phyloP scores from a whole-genome alignment of 2,113 vertebrate species.

The Lagopus muta region DNA sequence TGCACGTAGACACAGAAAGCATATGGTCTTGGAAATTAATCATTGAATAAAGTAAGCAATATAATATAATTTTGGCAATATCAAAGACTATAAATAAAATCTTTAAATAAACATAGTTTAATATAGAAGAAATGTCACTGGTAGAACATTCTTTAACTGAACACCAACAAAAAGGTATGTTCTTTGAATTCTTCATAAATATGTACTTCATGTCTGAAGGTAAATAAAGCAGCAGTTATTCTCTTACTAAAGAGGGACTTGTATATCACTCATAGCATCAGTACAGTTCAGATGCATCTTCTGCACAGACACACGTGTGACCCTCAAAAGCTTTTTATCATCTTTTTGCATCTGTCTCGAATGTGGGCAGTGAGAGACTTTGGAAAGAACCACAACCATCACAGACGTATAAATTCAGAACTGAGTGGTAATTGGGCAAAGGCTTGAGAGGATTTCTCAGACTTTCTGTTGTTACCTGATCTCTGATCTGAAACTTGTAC shows the following conservation, averaged over 20 bases:
- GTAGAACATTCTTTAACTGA: not conserved
- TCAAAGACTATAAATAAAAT: not conserved
- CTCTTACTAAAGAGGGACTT: not conserved
- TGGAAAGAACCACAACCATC: not conserved
- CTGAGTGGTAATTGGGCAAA: not conserved
- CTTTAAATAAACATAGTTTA: too few relatives aligned
- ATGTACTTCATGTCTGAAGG: not conserved
- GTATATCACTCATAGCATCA: not conserved
- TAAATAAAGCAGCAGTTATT: not conserved
- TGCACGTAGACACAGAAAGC: not conserved
- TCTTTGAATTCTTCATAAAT: not conserved
- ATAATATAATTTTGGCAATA: not conserved
- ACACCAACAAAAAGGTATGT: not conserved
- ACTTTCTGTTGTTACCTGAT: not conserved
- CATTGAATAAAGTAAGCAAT: not conserved
- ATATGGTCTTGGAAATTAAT: constrained; percentile 23
- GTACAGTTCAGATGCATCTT: not conserved
- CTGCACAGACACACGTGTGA: accelerated
- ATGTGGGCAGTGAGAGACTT: not conserved
- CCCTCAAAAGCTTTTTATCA: not conserved
- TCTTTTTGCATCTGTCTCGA: not conserved
- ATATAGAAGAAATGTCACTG: not conserved
- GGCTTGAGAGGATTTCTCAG: not conserved
- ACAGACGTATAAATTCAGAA: not conserved
- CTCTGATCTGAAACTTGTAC: not conserved